A percentile compares a stretch with the other conserved stretches of the same genome.
These are phyloP conservation scores for Steromphala cineraria DNA, from an alignment of 2,888 invertebrate genomes.

Conservation along the genomic window DNA sequence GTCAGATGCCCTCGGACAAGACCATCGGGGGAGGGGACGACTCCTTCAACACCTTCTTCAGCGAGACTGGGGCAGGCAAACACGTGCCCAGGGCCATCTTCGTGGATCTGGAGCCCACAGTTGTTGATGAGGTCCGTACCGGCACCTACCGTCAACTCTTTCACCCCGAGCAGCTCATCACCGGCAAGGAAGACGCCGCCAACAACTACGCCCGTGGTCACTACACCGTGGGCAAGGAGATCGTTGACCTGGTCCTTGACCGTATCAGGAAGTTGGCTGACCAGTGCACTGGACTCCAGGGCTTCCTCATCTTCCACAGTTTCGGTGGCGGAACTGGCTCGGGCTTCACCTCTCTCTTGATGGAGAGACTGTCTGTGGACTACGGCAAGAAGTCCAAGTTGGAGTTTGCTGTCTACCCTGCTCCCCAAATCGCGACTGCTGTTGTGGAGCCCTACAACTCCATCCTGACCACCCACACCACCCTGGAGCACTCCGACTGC, in stretches of 20 bases:
- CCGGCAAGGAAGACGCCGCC: conserved; percentile 97
- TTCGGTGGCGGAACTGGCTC: conserved; percentile 80
- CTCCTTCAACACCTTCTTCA: conserved; percentile 87
- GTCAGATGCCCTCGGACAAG: conserved; percentile 85
- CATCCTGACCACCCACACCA: conserved; percentile 69
- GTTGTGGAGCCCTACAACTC: conserved; percentile 71
- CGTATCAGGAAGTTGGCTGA: conserved; percentile 75
- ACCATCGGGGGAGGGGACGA: conserved; percentile 83
- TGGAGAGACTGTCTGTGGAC: conserved; percentile 89
- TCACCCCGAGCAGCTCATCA: conserved; percentile 84
- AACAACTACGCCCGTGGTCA: conserved; percentile 98
- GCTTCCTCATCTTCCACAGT: conserved; percentile 85
- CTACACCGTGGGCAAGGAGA: conserved; percentile 92
- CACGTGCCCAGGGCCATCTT: conserved; percentile 94
- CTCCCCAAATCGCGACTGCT: conserved; percentile 71
- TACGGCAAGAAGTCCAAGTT: conserved; percentile 85
- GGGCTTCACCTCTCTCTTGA: conserved; percentile 90
- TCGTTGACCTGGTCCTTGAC: conserved; percentile 80
- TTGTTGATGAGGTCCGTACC: conserved; percentile 81
- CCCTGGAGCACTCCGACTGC: conserved; percentile 70
- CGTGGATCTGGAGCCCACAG: conserved; percentile 84
- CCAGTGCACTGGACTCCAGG: conserved; percentile 74
- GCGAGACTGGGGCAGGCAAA: conserved; percentile 94
- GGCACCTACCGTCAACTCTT: conserved; percentile 37
- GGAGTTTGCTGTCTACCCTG: conserved; percentile 81